Conservation (phyloP, 2,888 invertebrate genomes). For the Caenorhabditis sp. region DNA sequence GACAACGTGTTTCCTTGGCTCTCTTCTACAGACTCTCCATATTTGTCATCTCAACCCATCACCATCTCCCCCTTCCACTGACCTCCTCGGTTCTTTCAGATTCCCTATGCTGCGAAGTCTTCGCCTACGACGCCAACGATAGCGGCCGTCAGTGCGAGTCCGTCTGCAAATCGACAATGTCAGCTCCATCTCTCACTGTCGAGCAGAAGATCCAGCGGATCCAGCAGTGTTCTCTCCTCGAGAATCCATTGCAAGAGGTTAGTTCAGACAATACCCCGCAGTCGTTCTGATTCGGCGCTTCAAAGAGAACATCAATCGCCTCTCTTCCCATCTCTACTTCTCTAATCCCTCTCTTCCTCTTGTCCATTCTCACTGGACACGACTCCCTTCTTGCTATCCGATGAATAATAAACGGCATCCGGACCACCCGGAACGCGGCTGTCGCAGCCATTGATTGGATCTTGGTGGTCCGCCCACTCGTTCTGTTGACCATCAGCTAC, state of each 20-base stretch:
- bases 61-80: not conserved
- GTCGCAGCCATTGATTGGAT: conserved; percentile 1
- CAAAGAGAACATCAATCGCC: no score
- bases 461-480: not conserved
- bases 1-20: not conserved
- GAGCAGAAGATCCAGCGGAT: not conserved
- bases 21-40: no score
- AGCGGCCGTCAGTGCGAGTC: not conserved
- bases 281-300: no score
- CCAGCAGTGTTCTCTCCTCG: not conserved
- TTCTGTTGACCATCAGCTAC: not conserved
- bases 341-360: not conserved
- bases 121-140: conserved; percentile 1
- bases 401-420: not conserved
- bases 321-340: no score
- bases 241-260: not conserved
- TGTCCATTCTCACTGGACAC: not conserved
- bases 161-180: not conserved
- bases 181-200: not conserved
- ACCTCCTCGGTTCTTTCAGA: conserved; percentile 2
- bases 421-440: not conserved
- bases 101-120: conserved; percentile 1
- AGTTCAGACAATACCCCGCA: not conserved
- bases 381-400: not conserved
- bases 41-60: not conserved